Evolutionary conservation across 2,797 vertebrate genomes (phyloP).

Genomic region (Poeciliopsis turneri): DNA sequence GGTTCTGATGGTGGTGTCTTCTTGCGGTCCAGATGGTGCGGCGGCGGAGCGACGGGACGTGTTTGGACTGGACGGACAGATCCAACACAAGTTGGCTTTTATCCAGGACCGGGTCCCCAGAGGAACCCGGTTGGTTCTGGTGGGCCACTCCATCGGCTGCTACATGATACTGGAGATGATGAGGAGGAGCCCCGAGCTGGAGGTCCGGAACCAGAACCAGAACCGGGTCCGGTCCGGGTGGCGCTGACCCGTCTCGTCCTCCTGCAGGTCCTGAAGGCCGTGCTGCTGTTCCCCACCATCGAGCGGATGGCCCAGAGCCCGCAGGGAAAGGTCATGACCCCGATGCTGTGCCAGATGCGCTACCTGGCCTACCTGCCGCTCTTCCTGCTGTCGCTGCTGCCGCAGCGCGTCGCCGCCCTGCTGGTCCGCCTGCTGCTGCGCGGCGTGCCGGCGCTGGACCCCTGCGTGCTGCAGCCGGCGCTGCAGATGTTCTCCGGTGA

Average conservation of each 20-base stretch:
- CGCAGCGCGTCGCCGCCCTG: conserved; percentile 79
- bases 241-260: background rate
- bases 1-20: background rate
- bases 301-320: conserved; percentile 91
- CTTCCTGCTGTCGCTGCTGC: conserved; percentile 89
- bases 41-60: conserved; percentile 79
- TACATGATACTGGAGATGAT: conserved; percentile 92
- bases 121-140: conserved; percentile 85
- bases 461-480: conserved; percentile 62
- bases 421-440: conserved; percentile 77
- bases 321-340: conserved; percentile 90
- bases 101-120: conserved; percentile 87
- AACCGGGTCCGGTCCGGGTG: background rate
- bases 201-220: conserved; percentile 72
- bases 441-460: conserved; percentile 68
- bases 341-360: conserved; percentile 87
- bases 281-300: conserved; percentile 94
- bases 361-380: conserved; percentile 85
- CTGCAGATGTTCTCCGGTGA: conserved; percentile 86
- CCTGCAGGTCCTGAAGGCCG: conserved; percentile 84
- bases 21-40: conserved; percentile 71
- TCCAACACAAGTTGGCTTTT: conserved; percentile 93
- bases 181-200: conserved; percentile 85
- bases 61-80: conserved; percentile 91
- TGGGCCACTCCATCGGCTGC: conserved; percentile 94